Evolutionary conservation across 2,113 vertebrate species (phyloP).

Genomic region (Anarhynchus alexandrinus): DNA sequence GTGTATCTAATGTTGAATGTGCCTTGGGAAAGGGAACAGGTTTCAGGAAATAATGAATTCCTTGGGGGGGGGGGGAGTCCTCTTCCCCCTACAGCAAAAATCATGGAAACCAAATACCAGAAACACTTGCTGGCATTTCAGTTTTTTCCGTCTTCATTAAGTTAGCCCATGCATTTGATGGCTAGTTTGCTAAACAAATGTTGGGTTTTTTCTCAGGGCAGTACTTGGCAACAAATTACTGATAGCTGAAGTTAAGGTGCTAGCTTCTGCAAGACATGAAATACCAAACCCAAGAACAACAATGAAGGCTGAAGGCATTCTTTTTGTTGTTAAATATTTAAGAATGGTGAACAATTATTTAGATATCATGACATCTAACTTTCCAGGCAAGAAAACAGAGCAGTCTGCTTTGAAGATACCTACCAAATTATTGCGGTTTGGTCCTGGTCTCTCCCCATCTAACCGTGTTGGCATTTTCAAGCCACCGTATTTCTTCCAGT

Average conservation of each 20-base stretch:
- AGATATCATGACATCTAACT: not conserved
- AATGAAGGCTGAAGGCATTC: not conserved
- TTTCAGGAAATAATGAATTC: slow-evolving; percentile 6
- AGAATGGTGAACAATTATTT: not conserved
- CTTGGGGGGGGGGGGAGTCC: too few species aligned
- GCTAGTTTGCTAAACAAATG: slow-evolving; percentile 11
- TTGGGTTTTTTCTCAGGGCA: not conserved
- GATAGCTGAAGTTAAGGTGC: fast-evolving
- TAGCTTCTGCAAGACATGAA: not conserved
- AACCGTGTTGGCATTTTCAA: slow-evolving; percentile 98
- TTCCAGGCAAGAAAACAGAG: not conserved
- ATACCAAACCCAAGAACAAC: not conserved
- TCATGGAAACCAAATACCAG: not conserved
- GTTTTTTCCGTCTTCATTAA: not conserved
- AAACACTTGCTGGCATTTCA: not conserved
- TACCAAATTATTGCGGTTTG: slow-evolving; percentile 93
- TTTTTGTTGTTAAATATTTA: not conserved
- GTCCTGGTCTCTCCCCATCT: slow-evolving; percentile 94
- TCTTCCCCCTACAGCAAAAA: not conserved
- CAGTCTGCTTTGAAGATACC: not conserved
- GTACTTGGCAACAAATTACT: not conserved
- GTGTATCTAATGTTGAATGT: not conserved
- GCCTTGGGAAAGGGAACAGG: not conserved
- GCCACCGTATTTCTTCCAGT: slow-evolving; percentile 99
- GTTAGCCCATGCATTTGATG: not conserved